Percentiles rank a stretch among this genome's conserved stretches.
Conservation (phyloP, 2,888 invertebrate species). For the Erebia epiphron region DNA sequence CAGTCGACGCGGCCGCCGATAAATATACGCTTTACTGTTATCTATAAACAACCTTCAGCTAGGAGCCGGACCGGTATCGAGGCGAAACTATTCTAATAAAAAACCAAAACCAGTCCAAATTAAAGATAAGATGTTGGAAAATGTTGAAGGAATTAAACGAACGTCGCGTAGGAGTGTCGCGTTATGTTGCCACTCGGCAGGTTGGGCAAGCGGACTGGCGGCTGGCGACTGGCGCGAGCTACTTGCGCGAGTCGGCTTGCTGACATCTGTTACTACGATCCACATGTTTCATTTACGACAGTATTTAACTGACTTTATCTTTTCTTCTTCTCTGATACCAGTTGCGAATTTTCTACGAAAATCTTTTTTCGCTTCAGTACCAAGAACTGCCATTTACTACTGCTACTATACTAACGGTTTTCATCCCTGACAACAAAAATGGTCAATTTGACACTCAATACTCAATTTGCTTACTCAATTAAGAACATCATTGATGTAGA, state of each 20-base stretch:
- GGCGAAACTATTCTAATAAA: slow-evolving; percentile 80
- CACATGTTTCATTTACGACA: background rate
- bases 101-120: slow-evolving; percentile 78
- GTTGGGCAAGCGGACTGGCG: slow-evolving; percentile 5
- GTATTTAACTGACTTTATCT: background rate
- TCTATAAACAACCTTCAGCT: slow-evolving; percentile 74
- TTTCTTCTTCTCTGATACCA: too few relatives aligned
- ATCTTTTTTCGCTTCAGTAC: too few relatives aligned
- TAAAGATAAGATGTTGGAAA: slow-evolving; percentile 63
- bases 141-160: slow-evolving; percentile 53
- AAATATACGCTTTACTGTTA: slow-evolving; percentile 80
- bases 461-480: too few relatives aligned
- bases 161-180: slow-evolving; percentile 46
- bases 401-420: too few relatives aligned
- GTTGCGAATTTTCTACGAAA: too few relatives aligned
- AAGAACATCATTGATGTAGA: too few relatives aligned
- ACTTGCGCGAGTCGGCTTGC: background rate
- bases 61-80: slow-evolving; percentile 72
- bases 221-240: background rate
- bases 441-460: too few relatives aligned
- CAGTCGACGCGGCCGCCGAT: slow-evolving; percentile 65
- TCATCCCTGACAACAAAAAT: too few relatives aligned
- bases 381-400: too few relatives aligned
- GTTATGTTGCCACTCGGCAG: slow-evolving; percentile 18
- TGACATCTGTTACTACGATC: background rate